These are phyloP conservation scores for Helleia helle DNA, from an alignment of 2,888 invertebrate genomes.

Conservation along the genomic window DNA sequence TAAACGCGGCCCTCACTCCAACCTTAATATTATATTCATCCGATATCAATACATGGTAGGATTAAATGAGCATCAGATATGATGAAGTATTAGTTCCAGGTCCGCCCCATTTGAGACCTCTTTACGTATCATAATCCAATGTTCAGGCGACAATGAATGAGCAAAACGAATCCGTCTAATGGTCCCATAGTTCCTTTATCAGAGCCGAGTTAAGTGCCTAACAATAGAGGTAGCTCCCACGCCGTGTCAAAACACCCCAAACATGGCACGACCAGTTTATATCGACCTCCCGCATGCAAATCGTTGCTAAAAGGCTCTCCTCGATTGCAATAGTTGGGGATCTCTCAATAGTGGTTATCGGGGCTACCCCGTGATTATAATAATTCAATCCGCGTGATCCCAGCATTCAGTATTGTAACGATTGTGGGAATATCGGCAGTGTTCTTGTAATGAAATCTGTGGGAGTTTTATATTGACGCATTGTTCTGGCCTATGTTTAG, in stretches of 20 bases:
- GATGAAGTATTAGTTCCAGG: conserved; percentile 32
- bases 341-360: conserved; percentile 32
- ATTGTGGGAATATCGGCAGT: conserved; percentile 67
- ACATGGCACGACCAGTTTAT: conserved; percentile 30
- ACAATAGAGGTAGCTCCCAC: conserved; percentile 69
- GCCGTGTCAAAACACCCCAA: conserved; percentile 69
- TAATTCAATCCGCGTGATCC: conserved; percentile 57
- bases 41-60: background rate
- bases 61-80: conserved; percentile 19
- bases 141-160: conserved; percentile 60
- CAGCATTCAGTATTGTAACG: conserved; percentile 47
- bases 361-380: conserved; percentile 34
- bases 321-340: conserved; percentile 22
- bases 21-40: too few species aligned
- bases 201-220: conserved; percentile 59
- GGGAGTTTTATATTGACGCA: conserved; percentile 63
- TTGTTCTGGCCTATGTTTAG: background rate
- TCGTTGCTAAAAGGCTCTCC: background rate
- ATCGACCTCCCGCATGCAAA: conserved; percentile 25
- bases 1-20: too few species aligned
- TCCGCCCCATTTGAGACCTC: conserved; percentile 39
- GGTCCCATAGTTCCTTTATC: conserved; percentile 67
- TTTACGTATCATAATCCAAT: conserved; percentile 64
- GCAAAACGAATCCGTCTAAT: conserved; percentile 69
- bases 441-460: conserved; percentile 64